Percentiles rank a stretch among this genome's conserved stretches.
These are phyloP conservation scores for Phalacrocorax aristotelis DNA, from an alignment of 2,113 vertebrate species.

Conservation along the genomic window DNA sequence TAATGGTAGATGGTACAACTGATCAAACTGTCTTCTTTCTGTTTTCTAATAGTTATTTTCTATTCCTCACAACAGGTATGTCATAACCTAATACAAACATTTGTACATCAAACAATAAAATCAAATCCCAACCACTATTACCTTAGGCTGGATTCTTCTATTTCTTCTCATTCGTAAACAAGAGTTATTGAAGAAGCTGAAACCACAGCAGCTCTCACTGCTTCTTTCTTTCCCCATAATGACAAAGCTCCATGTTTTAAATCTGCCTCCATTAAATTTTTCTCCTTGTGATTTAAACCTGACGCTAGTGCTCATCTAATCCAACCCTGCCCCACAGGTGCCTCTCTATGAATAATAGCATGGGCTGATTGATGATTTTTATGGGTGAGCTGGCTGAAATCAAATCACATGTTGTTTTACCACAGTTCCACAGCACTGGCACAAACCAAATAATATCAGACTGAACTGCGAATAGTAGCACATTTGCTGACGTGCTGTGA, in stretches of 20 bases:
- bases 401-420: not conserved
- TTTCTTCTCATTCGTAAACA: constrained; percentile 40
- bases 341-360: not conserved
- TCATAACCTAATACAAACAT: not conserved
- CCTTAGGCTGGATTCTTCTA: constrained; percentile 47
- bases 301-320: not conserved
- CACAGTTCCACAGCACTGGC: not conserved
- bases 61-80: not conserved
- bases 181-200: constrained; percentile 25
- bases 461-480: not conserved
- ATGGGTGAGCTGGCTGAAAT: not conserved
- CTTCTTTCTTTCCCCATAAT: constrained; percentile 31
- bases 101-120: not conserved
- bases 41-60: not conserved
- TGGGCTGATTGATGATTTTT: not conserved
- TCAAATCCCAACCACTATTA: not conserved
- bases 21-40: not conserved
- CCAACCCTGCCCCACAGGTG: not conserved
- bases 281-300: not conserved
- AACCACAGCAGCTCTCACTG: constrained; percentile 15
- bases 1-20: not conserved
- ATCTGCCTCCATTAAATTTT: not conserved
- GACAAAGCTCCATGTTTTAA: constrained; percentile 8
- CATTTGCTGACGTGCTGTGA: not conserved
- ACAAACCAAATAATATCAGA: not conserved